Conservation (phyloP, 2,888 invertebrate genomes). For the Drosophila algonquin region DNA sequence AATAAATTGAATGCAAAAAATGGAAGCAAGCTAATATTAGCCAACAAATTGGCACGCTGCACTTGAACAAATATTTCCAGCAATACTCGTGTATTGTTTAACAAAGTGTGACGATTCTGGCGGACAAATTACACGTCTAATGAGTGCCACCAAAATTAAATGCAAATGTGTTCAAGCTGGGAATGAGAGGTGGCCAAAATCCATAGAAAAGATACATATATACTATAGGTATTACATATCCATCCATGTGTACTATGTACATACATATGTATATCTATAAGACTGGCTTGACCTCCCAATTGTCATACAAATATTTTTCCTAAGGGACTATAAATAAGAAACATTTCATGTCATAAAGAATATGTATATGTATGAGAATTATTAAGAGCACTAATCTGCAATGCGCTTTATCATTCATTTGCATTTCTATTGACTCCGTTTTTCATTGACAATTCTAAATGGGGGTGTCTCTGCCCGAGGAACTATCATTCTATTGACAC, state of each 20-base stretch:
- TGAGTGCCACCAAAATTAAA: conserved; percentile 16
- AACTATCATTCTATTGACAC: neutral
- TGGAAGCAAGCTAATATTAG: neutral
- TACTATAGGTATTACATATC: neutral
- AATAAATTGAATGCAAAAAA: conserved; percentile 3
- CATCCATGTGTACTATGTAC: neutral
- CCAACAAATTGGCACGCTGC: conserved; percentile 4
- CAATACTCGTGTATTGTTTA: conserved; percentile 3
- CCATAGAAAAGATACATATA: conserved; percentile 1
- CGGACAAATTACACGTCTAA: conserved; percentile 10
- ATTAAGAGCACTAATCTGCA: too few species aligned
- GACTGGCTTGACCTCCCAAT: too few species aligned
- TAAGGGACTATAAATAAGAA: too few species aligned
- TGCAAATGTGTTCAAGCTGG: conserved; percentile 28
- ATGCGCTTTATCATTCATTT: too few species aligned
- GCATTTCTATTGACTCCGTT: neutral
- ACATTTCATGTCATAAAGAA: too few species aligned
- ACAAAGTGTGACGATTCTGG: conserved; percentile 1
- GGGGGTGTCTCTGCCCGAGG: neutral
- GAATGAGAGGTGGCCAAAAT: conserved; percentile 15
- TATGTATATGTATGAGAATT: too few species aligned
- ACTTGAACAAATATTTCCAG: conserved; percentile 23
- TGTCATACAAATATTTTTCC: too few species aligned
- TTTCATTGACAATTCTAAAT: neutral
- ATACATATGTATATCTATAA: neutral